phyloP scores from a whole-genome alignment of 1,140 invertebrate species.

The Tetramorium alpestre region DNA sequence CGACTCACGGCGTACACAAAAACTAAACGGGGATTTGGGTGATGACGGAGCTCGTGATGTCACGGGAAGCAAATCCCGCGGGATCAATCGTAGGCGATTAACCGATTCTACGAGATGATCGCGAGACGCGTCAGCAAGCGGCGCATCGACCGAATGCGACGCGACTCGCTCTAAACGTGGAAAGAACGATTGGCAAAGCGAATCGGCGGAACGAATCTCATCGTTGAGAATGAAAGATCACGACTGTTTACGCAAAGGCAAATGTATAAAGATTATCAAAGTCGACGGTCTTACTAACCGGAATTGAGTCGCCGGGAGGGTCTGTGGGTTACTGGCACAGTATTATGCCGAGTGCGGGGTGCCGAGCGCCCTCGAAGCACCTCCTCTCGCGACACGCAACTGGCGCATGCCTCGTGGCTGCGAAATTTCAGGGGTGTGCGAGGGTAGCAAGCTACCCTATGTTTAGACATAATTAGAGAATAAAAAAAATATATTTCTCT shows the following conservation, averaged over 20 bases:
- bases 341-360: conserved; percentile 76
- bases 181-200: background rate
- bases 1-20: background rate
- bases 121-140: conserved; percentile 6
- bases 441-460: background rate
- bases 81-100: conserved; percentile 6
- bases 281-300: conserved; percentile 81
- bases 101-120: conserved; percentile 13
- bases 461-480: background rate
- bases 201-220: background rate
- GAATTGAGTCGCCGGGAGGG: conserved; percentile 79
- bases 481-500: background rate
- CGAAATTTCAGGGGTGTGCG: conserved; percentile 56
- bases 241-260: conserved; percentile 67
- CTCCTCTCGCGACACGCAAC: conserved; percentile 74
- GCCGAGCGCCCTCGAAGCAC: conserved; percentile 75
- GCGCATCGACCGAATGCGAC: conserved; percentile 30
- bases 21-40: background rate
- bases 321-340: conserved; percentile 85
- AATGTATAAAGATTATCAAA: conserved; percentile 62
- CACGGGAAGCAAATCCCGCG: background rate
- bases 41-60: background rate
- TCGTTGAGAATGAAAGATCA: background rate
- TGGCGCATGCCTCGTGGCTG: conserved; percentile 79
- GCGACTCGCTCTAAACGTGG: background rate